Evolutionary conservation across 2,888 invertebrate genomes (phyloP).

Genomic region (Agriopis aurantiaria): DNA sequence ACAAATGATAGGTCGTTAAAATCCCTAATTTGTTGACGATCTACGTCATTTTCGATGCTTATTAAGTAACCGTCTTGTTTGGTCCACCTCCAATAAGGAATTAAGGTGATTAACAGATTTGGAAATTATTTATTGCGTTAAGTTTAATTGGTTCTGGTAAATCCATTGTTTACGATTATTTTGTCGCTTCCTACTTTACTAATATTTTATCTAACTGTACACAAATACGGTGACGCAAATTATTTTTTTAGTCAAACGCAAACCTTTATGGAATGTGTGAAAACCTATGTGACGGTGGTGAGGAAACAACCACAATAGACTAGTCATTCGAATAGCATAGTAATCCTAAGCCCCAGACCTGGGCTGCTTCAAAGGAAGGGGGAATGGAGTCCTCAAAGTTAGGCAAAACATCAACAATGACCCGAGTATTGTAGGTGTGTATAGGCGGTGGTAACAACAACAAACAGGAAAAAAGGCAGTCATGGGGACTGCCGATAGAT

Average conservation of each 20-base stretch:
- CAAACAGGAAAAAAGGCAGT: too few relatives aligned
- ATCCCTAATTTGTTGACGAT: constrained; percentile 43
- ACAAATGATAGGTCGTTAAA: constrained; percentile 49
- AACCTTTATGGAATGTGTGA: background rate
- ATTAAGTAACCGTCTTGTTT: constrained; percentile 45
- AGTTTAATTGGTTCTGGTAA: constrained; percentile 27
- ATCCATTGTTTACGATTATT: constrained; percentile 26
- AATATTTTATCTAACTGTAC: background rate
- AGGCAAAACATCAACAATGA: too few relatives aligned
- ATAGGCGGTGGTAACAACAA: too few relatives aligned
- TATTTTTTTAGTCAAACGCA: background rate
- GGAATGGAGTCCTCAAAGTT: too few relatives aligned
- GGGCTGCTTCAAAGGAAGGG: too few relatives aligned
- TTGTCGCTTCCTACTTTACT: constrained; percentile 19
- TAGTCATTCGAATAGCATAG: too few relatives aligned
- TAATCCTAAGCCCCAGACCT: too few relatives aligned
- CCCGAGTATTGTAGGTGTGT: too few relatives aligned
- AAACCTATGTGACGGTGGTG: background rate
- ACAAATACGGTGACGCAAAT: background rate
- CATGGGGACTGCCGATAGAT: too few relatives aligned
- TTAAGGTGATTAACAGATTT: constrained; percentile 42
- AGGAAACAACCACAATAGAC: background rate
- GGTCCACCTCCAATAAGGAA: constrained; percentile 39
- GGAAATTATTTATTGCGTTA: constrained; percentile 43
- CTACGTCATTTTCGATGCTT: constrained; percentile 43